Percentiles rank a stretch among this genome's conserved stretches.
Conservation (phyloP, 2,797 vertebrate species). For the Syngnathus acus region DNA sequence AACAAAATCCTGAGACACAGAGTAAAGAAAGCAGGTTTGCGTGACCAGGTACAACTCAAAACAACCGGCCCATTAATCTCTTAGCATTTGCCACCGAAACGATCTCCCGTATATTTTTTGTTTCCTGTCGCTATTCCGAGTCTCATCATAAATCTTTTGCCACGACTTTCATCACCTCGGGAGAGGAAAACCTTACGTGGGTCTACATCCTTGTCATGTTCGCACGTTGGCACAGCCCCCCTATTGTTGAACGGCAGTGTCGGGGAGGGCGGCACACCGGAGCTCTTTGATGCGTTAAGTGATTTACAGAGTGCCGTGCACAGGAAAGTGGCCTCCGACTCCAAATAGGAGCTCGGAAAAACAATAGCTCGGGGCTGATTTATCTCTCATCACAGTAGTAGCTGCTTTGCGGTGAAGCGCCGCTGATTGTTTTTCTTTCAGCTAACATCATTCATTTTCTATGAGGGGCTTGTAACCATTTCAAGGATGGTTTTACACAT, state of each 20-base stretch:
- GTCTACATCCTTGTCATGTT: constrained; percentile 70
- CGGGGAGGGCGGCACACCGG: constrained; percentile 31
- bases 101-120: neutral
- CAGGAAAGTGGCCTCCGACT: constrained; percentile 68
- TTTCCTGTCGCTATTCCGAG: constrained; percentile 8
- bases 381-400: constrained; percentile 43
- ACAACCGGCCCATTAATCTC: constrained; percentile 4
- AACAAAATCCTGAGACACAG: neutral
- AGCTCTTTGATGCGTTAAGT: constrained; percentile 75
- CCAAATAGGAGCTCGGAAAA: constrained; percentile 61
- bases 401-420: constrained; percentile 21
- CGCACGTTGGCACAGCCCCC: constrained; percentile 54
- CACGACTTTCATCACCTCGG: constrained; percentile 40
- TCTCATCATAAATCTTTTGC: constrained; percentile 5
- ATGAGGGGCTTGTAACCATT: constrained; percentile 3
- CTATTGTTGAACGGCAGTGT: constrained; percentile 53
- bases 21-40: neutral
- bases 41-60: neutral
- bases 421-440: constrained; percentile 21
- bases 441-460: constrained; percentile 7
- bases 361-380: constrained; percentile 60
- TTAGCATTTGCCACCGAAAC: neutral
- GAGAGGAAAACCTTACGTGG: constrained; percentile 62
- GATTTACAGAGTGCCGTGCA: constrained; percentile 67
- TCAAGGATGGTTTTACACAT: constrained; percentile 9